These are phyloP conservation scores for Drosophila conformis DNA, from an alignment of 2,888 invertebrate species.

Conservation along the genomic window DNA sequence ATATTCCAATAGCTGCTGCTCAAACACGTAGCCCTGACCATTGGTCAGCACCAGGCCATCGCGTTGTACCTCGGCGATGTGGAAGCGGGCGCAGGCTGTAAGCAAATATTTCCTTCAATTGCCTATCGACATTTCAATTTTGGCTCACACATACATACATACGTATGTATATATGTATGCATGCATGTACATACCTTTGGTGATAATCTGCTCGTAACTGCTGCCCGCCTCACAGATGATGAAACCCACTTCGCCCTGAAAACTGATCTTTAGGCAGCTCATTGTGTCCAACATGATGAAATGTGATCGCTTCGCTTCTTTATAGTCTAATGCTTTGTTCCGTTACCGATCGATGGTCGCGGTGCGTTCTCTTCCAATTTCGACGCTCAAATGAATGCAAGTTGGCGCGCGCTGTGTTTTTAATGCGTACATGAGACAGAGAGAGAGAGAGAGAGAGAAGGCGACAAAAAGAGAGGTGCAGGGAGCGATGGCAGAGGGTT, in stretches of 20 bases:
- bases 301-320: constrained; percentile 5
- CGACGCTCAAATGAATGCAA: constrained; percentile 45
- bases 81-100: constrained; percentile 48
- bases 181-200: constrained; percentile 57
- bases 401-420: constrained; percentile 41
- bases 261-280: constrained; percentile 63
- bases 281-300: constrained; percentile 46
- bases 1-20: constrained; percentile 77
- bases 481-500: background rate
- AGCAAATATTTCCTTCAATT: background rate
- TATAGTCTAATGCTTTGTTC: background rate
- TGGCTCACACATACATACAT: constrained; percentile 6
- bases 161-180: background rate
- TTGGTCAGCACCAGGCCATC: constrained; percentile 75
- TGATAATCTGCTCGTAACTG: constrained; percentile 73
- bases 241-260: constrained; percentile 49
- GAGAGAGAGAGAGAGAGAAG: background rate
- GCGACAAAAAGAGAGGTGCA: background rate
- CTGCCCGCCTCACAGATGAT: constrained; percentile 51
- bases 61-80: constrained; percentile 59
- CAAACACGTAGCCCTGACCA: constrained; percentile 73
- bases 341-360: background rate
- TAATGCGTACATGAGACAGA: constrained; percentile 13
- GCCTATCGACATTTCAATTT: background rate
- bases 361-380: constrained; percentile 10